phyloP scores from a whole-genome alignment of 2,888 invertebrate genomes.

The Pycnomerus fuliginosus region DNA sequence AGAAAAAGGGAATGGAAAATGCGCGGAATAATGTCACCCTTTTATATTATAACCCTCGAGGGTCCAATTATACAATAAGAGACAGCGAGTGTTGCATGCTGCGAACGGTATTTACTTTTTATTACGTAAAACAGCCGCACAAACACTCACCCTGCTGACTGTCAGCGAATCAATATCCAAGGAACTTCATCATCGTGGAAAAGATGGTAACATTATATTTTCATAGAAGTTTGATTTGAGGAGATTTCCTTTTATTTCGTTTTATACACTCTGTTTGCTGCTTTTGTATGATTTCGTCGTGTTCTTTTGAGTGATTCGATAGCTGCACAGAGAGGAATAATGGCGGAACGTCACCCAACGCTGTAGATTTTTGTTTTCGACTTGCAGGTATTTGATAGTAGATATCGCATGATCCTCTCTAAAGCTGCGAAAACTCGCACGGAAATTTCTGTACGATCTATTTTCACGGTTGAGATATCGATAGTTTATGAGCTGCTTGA shows the following conservation, averaged over 20 bases:
- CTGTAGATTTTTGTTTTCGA: too few species aligned
- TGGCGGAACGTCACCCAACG: too few species aligned
- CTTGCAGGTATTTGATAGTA: too few species aligned
- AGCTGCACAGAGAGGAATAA: too few species aligned
- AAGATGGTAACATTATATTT: conserved; percentile 6
- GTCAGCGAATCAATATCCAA: conserved; percentile 8
- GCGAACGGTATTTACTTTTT: conserved; percentile 19
- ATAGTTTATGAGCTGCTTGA: too few species aligned
- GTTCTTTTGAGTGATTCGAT: too few species aligned
- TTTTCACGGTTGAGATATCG: too few species aligned
- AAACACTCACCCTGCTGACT: background rate
- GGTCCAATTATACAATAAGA: conserved; percentile 28
- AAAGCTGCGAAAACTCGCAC: too few species aligned
- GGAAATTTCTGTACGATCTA: too few species aligned
- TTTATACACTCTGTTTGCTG: conserved; percentile 4
- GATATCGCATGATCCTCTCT: too few species aligned
- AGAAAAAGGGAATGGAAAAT: conserved; percentile 21
- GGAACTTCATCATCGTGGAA: conserved; percentile 4
- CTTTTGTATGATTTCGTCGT: too few species aligned
- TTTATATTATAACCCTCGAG: conserved; percentile 28
- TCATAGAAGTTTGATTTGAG: conserved; percentile 15
- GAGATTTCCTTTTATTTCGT: conserved; percentile 18
- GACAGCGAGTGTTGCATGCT: conserved; percentile 28
- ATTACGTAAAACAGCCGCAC: conserved; percentile 2
- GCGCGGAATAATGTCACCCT: conserved; percentile 26